Percentiles rank a stretch among this genome's conserved stretches.
Conservation (phyloP, 1,140 invertebrate species). For the Batillaria attramentaria region DNA sequence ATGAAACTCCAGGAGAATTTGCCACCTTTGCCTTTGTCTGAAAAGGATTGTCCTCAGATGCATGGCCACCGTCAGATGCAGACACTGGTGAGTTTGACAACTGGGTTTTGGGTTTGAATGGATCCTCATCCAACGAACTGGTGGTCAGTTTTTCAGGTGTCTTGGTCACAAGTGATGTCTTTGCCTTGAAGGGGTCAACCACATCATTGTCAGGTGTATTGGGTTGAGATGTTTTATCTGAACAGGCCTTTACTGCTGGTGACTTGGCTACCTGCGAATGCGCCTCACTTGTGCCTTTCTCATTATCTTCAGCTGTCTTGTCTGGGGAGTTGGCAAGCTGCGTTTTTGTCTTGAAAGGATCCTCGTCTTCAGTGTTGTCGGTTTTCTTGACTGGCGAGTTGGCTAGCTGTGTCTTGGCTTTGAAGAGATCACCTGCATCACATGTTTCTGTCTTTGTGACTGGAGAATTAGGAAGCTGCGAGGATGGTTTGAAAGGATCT, state of each 20-base stretch:
- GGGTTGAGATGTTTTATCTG: not conserved
- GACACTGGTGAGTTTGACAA: not conserved
- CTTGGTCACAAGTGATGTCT: not conserved
- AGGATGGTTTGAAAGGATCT: not conserved
- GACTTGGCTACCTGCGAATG: not conserved
- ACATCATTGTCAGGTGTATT: not conserved
- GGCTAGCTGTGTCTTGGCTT: not conserved
- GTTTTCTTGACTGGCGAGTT: not conserved
- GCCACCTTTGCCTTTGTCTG: not conserved
- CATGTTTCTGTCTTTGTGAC: not conserved
- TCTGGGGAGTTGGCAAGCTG: not conserved
- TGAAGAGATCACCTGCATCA: conserved; percentile 4
- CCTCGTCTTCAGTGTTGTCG: not conserved
- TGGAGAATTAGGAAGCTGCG: not conserved
- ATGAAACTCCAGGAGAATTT: not conserved
- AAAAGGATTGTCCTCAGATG: not conserved
- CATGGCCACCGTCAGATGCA: not conserved
- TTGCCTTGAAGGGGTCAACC: not conserved
- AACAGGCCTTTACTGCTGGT: not conserved
- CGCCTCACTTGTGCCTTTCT: not conserved
- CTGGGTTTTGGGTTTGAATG: not conserved
- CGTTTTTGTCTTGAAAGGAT: conserved; percentile 26
- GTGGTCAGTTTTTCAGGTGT: not conserved
- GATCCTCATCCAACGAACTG: not conserved
- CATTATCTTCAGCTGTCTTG: not conserved